These are phyloP conservation scores for Scaptomyza pallida DNA, from an alignment of 1,140 invertebrate species.

Conservation along the genomic window DNA sequence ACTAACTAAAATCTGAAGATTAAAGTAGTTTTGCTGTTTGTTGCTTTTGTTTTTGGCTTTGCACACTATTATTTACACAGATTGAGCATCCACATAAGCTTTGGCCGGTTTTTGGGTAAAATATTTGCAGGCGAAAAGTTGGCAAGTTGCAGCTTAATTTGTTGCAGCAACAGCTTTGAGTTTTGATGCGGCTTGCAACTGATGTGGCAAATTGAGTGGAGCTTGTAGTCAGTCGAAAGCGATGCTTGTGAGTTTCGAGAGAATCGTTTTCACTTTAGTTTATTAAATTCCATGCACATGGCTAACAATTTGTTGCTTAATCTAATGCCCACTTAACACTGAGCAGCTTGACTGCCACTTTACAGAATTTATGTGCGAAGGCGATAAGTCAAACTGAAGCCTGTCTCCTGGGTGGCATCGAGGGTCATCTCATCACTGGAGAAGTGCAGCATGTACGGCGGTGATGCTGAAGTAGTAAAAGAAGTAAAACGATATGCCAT, in stretches of 20 bases:
- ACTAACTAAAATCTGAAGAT: background rate
- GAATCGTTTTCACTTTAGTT: constrained; percentile 50
- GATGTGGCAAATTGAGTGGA: constrained; percentile 14
- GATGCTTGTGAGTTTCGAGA: background rate
- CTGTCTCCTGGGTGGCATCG: constrained; percentile 58
- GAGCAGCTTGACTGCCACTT: constrained; percentile 19
- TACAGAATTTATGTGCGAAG: constrained; percentile 57
- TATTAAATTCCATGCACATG: constrained; percentile 59
- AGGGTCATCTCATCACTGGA: constrained; percentile 64
- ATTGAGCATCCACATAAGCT: background rate
- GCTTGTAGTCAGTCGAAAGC: background rate
- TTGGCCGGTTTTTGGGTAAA: background rate
- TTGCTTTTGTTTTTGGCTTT: background rate
- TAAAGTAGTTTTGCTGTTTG: background rate
- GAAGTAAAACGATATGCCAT: background rate
- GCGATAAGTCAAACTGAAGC: constrained; percentile 69
- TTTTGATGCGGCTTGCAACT: background rate
- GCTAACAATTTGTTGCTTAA: constrained; percentile 31
- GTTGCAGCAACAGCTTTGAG: background rate
- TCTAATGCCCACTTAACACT: constrained; percentile 30
- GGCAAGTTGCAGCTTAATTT: background rate
- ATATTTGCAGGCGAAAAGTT: background rate
- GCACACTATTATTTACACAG: too few species aligned
- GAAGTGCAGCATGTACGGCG: constrained; percentile 68
- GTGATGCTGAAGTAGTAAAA: constrained; percentile 44